Evolutionary conservation across 2,113 vertebrate genomes (phyloP).

Genomic region (Amphilophus citrinellus): DNA sequence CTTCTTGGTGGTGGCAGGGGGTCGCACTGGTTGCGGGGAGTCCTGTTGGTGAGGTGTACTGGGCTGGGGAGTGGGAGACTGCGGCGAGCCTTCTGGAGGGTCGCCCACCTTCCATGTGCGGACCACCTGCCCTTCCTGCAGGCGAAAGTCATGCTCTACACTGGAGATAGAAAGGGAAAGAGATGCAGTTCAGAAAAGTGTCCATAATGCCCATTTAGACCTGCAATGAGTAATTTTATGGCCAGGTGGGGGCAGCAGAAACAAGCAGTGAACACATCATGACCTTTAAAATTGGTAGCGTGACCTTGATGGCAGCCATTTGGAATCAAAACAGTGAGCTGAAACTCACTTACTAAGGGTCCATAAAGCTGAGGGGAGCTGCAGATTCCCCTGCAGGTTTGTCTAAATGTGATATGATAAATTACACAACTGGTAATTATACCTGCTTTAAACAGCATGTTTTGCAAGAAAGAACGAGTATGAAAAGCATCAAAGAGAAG

Average conservation of each 20-base stretch:
- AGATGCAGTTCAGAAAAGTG: background rate
- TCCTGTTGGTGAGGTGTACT: slow-evolving; percentile 71
- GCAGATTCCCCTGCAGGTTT: background rate
- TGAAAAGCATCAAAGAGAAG: background rate
- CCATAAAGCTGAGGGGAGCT: background rate
- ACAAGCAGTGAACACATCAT: background rate
- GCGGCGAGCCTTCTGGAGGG: slow-evolving; percentile 74
- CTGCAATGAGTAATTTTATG: background rate
- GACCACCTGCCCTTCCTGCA: slow-evolving; percentile 83
- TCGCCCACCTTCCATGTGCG: slow-evolving; percentile 82
- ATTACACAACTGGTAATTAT: slow-evolving; percentile 1
- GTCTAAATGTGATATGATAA: background rate
- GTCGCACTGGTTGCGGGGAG: slow-evolving; percentile 69
- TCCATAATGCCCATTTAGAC: background rate
- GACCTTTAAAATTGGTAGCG: background rate
- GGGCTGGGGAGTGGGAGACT: slow-evolving; percentile 64
- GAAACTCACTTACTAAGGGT: background rate
- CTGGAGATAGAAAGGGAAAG: slow-evolving; percentile 48
- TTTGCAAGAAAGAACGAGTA: background rate
- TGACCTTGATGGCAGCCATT: background rate
- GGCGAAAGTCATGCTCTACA: slow-evolving; percentile 84
- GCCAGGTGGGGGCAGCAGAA: background rate
- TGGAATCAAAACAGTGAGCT: background rate
- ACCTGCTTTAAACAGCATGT: background rate
- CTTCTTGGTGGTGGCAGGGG: slow-evolving; percentile 76